Evolutionary conservation across 2,797 vertebrate genomes (phyloP).

Genomic region (Pangasius larnaudii): DNA sequence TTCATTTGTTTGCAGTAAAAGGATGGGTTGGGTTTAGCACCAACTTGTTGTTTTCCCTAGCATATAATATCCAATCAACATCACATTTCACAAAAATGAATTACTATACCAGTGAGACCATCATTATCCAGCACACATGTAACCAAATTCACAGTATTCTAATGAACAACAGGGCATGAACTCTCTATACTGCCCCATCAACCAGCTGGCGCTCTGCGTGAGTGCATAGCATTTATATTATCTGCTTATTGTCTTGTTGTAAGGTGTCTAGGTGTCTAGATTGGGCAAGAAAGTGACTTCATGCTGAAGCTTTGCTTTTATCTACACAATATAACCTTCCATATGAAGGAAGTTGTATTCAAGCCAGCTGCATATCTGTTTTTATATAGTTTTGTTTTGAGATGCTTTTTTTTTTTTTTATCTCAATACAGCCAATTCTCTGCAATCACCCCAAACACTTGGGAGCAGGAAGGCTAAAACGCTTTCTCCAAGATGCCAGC

Average conservation of each 20-base stretch:
- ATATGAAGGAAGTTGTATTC: not conserved
- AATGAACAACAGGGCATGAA: constrained; percentile 23
- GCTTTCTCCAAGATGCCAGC: not conserved
- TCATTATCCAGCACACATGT: constrained; percentile 2
- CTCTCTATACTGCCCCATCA: constrained; percentile 36
- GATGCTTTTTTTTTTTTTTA: not conserved
- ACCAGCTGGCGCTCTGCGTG: not conserved
- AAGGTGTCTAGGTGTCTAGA: not conserved
- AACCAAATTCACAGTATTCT: constrained; percentile 41
- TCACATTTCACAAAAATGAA: constrained; percentile 1
- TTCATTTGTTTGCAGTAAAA: not conserved
- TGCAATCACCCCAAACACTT: not conserved
- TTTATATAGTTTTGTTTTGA: not conserved
- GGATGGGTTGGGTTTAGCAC: not conserved
- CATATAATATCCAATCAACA: not conserved
- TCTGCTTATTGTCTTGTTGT: not conserved
- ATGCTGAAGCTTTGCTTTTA: not conserved
- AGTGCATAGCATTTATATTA: no score
- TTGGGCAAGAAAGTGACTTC: not conserved
- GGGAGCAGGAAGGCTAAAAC: not conserved
- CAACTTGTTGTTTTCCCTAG: not conserved
- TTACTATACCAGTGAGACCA: not conserved
- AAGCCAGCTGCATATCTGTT: not conserved
- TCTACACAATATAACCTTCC: not conserved
- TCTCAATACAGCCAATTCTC: not conserved